Conservation (phyloP, 2,888 invertebrate species). For the Eupithecia vulgata region DNA sequence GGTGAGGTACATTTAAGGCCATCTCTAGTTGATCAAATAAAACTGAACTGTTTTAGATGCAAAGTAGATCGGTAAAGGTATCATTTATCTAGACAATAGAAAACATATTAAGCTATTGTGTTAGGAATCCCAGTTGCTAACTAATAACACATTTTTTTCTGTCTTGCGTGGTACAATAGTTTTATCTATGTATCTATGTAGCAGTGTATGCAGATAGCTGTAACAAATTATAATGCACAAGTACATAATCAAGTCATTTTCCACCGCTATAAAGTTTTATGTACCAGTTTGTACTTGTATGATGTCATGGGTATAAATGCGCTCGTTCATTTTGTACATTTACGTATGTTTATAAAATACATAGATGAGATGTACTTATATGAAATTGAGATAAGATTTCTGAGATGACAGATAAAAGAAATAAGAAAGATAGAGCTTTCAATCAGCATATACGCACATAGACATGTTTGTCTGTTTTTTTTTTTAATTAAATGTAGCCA, state of each 20-base stretch:
- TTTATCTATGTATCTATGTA: no score
- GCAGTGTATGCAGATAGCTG: background rate
- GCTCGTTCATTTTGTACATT: background rate
- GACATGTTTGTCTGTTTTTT: no score
- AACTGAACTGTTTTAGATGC: no score
- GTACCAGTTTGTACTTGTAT: background rate
- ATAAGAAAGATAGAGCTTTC: no score
- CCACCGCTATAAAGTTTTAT: background rate
- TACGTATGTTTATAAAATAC: background rate
- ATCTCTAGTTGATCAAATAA: no score
- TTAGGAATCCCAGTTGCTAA: background rate
- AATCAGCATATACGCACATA: no score
- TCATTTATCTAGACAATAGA: background rate
- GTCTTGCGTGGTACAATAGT: no score
- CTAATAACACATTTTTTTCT: background rate
- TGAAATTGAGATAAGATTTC: background rate
- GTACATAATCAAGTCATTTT: background rate
- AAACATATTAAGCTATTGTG: background rate
- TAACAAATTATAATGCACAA: constrained; percentile 4
- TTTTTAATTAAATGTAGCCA: no score
- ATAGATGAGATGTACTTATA: no score
- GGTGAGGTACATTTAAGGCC: no score
- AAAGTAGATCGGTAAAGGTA: no score
- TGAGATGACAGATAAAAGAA: no score
- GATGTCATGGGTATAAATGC: constrained; percentile 1